Evolutionary conservation across 2,113 vertebrate species (phyloP), one percentile per base, ranked within the genome.

Genomic region (Eubucco bourcierii): DNA sequence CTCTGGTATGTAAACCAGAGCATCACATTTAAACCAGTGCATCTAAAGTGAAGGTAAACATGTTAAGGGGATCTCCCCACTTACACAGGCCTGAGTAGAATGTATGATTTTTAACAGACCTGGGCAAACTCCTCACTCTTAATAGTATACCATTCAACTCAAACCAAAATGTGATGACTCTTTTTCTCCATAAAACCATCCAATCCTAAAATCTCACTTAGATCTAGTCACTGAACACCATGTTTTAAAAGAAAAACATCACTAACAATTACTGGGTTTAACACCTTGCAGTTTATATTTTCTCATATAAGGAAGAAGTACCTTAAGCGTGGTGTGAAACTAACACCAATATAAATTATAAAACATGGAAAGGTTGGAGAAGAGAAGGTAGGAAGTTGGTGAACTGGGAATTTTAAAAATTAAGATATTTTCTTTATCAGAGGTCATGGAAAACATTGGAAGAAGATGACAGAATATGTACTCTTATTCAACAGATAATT

Each of bases 1-100:
- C 44, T 90, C 29, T 61, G 88, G 78, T 74, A 89, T 87, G 52
- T 84, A 83, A 94, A 68, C 28, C 83, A 81, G n/a, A 73, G 39
- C 44, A 77, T 60, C 37, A 67, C 37, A 71, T 25, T 88, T 81
- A 65, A 88, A 65, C 8, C 9, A 77, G 14, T 55, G 50, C 72
- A 84, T 47, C 70, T 79, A 70, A 94, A 88, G 15, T 33, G 4
- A 81, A 90, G 12, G 28, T 15, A 80, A 93, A 63, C 55, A 73
- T 2, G 24, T 65, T 39, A 21, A 21, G 23, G 6, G 31, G 4
- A 63, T 85, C 39, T 92, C 50, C 37, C 19, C 24, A 61, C 7
- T 72, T 59, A 58, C 24, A 65, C 2, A 84, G 25, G 7, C 23
- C 16, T 25, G 9, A 79, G 29, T 47, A 8, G 28, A 84, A 76